phyloP scores from a whole-genome alignment of 2,888 invertebrate species.

The Cryptus armator region DNA sequence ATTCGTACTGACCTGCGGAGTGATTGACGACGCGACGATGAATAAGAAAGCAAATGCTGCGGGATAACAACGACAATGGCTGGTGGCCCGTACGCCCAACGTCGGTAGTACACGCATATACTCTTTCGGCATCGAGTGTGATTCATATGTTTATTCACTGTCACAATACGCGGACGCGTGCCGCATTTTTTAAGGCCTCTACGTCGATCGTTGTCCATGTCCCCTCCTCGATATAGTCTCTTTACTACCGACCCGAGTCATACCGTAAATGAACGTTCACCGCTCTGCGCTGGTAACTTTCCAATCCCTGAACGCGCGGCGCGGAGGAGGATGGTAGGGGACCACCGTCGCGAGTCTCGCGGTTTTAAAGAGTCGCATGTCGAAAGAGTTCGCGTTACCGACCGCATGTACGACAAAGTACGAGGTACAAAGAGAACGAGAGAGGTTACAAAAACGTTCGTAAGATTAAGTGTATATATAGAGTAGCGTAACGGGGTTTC shows the following conservation, averaged over 20 bases:
- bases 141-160: conserved; percentile 59
- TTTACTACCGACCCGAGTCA: not conserved
- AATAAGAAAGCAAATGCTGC: conserved; percentile 24
- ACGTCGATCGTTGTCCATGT: conserved; percentile 34
- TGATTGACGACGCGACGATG: conserved; percentile 27
- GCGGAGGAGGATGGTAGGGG: not conserved
- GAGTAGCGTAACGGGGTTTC: conserved; percentile 55
- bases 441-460: not conserved
- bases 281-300: conserved; percentile 33
- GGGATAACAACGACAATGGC: conserved; percentile 1
- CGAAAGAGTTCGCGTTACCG: conserved; percentile 50
- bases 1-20: conserved; percentile 6
- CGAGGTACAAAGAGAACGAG: not conserved
- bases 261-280: conserved; percentile 4
- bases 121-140: conserved; percentile 34
- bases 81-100: not conserved
- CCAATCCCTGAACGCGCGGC: conserved; percentile 23
- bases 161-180: conserved; percentile 59
- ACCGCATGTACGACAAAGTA: conserved; percentile 43
- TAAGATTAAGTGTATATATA: conserved; percentile 30
- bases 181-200: conserved; percentile 46
- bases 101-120: not conserved
- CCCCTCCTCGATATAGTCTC: not conserved
- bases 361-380: conserved; percentile 51
- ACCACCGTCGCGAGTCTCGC: conserved; percentile 31